phyloP scores from a whole-genome alignment of 2,888 invertebrate genomes.

The Erannis defoliaria region DNA sequence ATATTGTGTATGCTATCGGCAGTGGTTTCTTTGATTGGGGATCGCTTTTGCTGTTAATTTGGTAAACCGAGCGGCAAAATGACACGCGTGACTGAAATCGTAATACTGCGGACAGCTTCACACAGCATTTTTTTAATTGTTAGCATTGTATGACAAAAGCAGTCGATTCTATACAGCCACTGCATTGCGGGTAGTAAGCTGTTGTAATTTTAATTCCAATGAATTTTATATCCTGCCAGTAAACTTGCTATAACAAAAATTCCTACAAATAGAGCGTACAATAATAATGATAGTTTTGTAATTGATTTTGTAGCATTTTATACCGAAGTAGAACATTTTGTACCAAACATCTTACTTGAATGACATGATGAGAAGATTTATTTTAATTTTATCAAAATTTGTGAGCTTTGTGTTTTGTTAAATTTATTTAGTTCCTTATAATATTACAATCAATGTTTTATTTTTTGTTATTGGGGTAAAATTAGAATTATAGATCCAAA shows the following conservation, averaged over 20 bases:
- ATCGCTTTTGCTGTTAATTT: constrained; percentile 11
- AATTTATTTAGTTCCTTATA: constrained; percentile 62
- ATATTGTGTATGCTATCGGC: constrained; percentile 45
- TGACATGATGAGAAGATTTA: constrained; percentile 45
- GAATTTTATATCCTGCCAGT: constrained; percentile 45
- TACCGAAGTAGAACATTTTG: constrained; percentile 60
- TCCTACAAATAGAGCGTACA: constrained; percentile 46
- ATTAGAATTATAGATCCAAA: constrained; percentile 69
- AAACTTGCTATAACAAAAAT: constrained; percentile 48
- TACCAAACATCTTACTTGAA: constrained; percentile 50
- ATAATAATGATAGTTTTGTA: constrained; percentile 53
- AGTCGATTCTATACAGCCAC: constrained; percentile 33
- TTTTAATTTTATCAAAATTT: constrained; percentile 53
- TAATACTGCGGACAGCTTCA: constrained; percentile 31
- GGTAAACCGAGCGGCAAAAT: constrained; percentile 13
- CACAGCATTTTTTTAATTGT: constrained; percentile 30
- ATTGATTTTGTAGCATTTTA: constrained; percentile 63
- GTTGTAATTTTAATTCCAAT: constrained; percentile 30
- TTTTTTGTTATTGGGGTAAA: constrained; percentile 60
- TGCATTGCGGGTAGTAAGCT: constrained; percentile 28
- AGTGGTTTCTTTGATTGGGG: constrained; percentile 28
- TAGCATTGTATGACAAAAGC: constrained; percentile 35
- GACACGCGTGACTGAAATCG: constrained; percentile 6
- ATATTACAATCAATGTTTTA: constrained; percentile 39
- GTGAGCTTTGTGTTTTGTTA: constrained; percentile 58